Evolutionary conservation across 2,797 vertebrate species (phyloP).

Genomic region (Helostoma temminkii): DNA sequence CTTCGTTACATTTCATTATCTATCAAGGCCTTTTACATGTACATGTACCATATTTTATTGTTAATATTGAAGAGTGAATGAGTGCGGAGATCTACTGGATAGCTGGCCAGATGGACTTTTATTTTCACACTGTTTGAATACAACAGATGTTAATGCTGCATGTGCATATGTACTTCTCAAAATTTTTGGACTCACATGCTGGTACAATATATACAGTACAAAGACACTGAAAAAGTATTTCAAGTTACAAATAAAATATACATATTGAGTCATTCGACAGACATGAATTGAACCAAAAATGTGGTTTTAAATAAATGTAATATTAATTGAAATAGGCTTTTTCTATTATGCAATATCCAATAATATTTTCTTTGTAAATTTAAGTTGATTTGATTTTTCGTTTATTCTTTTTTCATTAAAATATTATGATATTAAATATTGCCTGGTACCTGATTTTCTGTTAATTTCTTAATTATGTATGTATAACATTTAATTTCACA

Average conservation of each 20-base stretch:
- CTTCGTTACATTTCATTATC: conserved; percentile 68
- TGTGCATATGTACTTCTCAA: conserved; percentile 60
- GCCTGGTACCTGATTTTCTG: conserved; percentile 17
- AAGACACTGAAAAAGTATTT: conserved; percentile 29
- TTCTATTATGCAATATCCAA: conserved; percentile 56
- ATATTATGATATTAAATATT: conserved; percentile 43
- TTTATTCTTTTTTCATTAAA: conserved; percentile 72
- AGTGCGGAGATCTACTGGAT: conserved; percentile 46
- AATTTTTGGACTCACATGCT: conserved; percentile 54
- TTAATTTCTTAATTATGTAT: no score
- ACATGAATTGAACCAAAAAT: conserved; percentile 42
- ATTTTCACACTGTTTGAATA: conserved; percentile 51
- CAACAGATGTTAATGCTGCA: conserved; percentile 72
- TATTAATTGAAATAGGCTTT: conserved; percentile 34
- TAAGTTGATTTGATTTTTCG: conserved; percentile 48
- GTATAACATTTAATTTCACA: conserved; percentile 5
- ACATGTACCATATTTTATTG: conserved; percentile 72
- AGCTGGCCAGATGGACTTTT: conserved; percentile 42
- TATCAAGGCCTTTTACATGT: conserved; percentile 77
- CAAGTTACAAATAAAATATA: conserved; percentile 32
- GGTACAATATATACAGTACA: conserved; percentile 15
- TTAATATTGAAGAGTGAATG: conserved; percentile 58
- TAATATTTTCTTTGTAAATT: conserved; percentile 62
- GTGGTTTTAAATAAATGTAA: conserved; percentile 55
- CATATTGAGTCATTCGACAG: conserved; percentile 10